Conservation (phyloP, 2,113 vertebrate genomes). For the Silurus glanis region DNA sequence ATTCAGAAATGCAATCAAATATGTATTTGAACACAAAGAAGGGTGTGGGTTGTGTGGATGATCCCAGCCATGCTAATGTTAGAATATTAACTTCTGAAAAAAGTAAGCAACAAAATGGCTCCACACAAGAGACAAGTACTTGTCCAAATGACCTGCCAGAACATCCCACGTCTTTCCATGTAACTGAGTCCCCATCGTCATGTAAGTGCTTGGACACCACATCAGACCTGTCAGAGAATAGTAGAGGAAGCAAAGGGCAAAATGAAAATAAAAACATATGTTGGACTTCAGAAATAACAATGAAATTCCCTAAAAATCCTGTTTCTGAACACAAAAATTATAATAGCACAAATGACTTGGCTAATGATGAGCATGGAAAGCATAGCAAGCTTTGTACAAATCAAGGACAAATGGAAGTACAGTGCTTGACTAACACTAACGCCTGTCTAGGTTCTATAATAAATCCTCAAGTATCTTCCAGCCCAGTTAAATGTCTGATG, state of each 20-base stretch:
- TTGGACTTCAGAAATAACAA: slow-evolving; percentile 5
- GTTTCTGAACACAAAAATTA: slow-evolving; percentile 25
- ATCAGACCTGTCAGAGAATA: slow-evolving; percentile 19
- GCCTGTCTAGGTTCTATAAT: background rate
- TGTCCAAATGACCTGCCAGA: slow-evolving; percentile 22
- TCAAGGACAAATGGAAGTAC: slow-evolving; percentile 16
- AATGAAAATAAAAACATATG: slow-evolving; percentile 28
- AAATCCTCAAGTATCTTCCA: slow-evolving; percentile 40
- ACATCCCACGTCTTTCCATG: slow-evolving; percentile 10
- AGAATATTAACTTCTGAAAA: background rate
- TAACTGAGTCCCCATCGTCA: slow-evolving; percentile 14
- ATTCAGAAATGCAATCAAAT: slow-evolving; percentile 19
- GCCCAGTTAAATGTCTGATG: slow-evolving; percentile 52
- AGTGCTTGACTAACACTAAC: slow-evolving; percentile 23
- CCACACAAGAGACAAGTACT: slow-evolving; percentile 24
- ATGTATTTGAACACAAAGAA: slow-evolving; percentile 10
- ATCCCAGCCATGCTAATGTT: slow-evolving; percentile 14
- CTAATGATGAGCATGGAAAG: slow-evolving; percentile 30
- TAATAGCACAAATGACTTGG: background rate
- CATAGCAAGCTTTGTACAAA: slow-evolving; percentile 24
- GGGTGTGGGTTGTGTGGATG: background rate
- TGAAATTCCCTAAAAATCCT: slow-evolving; percentile 1
- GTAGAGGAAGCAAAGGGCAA: slow-evolving; percentile 21
- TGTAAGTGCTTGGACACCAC: slow-evolving; percentile 9
- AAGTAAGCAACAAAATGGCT: slow-evolving; percentile 29